phyloP scores from a whole-genome alignment of 2,113 vertebrate genomes.

The Caretta caretta region DNA sequence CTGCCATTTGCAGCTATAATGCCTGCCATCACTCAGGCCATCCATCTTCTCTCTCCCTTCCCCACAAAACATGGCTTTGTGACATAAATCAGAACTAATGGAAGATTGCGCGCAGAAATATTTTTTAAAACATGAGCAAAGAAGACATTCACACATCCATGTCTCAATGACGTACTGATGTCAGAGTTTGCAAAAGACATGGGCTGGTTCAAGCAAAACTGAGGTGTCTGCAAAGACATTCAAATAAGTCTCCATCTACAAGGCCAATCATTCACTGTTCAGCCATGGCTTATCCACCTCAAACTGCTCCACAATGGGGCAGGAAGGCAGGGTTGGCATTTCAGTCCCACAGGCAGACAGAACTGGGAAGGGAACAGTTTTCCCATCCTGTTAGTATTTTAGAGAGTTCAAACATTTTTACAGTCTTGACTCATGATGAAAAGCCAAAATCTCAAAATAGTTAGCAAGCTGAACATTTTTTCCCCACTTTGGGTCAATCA shows the following conservation, averaged over 20 bases:
- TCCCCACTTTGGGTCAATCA: not conserved
- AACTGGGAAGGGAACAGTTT: not conserved
- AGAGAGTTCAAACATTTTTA: not conserved
- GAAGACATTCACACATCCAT: not conserved
- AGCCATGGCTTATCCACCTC: not conserved
- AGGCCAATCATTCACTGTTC: not conserved
- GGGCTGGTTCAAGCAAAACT: not conserved
- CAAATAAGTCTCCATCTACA: not conserved
- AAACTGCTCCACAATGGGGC: not conserved
- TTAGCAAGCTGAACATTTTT: not conserved
- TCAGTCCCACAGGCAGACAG: not conserved
- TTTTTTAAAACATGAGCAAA: not conserved
- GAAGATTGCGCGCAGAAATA: not conserved
- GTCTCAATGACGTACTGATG: not conserved
- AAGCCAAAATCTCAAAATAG: not conserved
- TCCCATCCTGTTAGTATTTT: not conserved
- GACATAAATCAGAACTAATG: not conserved
- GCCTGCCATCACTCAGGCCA: not conserved
- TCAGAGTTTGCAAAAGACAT: not conserved
- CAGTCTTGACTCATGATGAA: not conserved
- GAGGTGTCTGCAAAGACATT: not conserved
- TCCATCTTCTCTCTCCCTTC: not conserved
- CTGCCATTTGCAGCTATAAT: not conserved
- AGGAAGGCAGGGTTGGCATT: not conserved
- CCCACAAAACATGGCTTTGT: not conserved